phyloP scores from a whole-genome alignment of 2,888 invertebrate genomes.

The Apamea anceps region DNA sequence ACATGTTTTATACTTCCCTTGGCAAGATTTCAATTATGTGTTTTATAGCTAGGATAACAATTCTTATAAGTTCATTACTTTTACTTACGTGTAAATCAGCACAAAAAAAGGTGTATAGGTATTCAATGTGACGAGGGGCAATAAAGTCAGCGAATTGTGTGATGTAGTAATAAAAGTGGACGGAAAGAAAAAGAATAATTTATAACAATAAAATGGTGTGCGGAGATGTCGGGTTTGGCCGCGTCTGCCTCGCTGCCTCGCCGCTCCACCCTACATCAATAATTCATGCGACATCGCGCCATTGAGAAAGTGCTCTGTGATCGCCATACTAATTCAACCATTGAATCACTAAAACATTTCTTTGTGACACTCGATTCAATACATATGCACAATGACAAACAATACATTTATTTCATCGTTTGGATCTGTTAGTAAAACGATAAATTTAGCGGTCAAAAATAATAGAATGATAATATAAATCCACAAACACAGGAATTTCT shows the following conservation, averaged over 20 bases:
- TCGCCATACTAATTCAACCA: constrained; percentile 87
- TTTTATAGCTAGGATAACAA: constrained; percentile 68
- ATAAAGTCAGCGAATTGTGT: constrained; percentile 74
- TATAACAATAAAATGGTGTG: constrained; percentile 83
- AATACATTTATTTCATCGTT: constrained; percentile 60
- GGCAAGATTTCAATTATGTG: constrained; percentile 76
- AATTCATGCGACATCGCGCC: constrained; percentile 88
- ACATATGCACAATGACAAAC: constrained; percentile 62
- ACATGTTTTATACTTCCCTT: constrained; percentile 71
- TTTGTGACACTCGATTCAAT: constrained; percentile 69
- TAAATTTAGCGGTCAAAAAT: constrained; percentile 27
- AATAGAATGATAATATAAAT: constrained; percentile 14
- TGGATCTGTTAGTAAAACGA: constrained; percentile 51
- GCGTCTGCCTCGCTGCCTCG: constrained; percentile 66
- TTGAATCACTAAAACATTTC: constrained; percentile 83
- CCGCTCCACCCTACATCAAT: constrained; percentile 82
- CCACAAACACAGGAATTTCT: constrained; percentile 42
- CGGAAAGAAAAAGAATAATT: constrained; percentile 78
- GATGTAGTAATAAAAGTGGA: constrained; percentile 77
- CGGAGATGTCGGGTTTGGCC: constrained; percentile 71
- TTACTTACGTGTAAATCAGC: constrained; percentile 66
- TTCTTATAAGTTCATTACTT: constrained; percentile 57
- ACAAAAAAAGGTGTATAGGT: constrained; percentile 66
- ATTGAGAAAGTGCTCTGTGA: constrained; percentile 90
- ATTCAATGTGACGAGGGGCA: constrained; percentile 71